Evolutionary conservation across 35 echinoderm and acorn worm genomes (phyloP), one percentile per base, ranked within the genome.

Genomic region (Strongylocentrotus purpuratus): DNA sequence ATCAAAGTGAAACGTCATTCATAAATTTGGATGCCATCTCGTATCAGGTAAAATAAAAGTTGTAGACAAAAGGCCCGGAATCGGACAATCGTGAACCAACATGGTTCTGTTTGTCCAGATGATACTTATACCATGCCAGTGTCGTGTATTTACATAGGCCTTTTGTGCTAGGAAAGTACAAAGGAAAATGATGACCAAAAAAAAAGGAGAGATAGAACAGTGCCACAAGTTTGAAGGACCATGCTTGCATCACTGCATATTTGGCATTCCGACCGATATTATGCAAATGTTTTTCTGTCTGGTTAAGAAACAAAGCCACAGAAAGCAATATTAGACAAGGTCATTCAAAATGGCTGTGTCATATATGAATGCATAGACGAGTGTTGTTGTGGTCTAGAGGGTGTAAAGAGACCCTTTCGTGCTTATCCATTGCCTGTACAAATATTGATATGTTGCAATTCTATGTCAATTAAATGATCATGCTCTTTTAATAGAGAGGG

Each of bases 211-310:
- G 5, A 78, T 78, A 28, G 4, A 78, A 78, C 22, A 2, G 65
- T 7, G 20, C 65, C 14, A 89, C 87, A 89, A 46, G 33, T 89
- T 89, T 46, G 87, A 89, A 89, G 87, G 87, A 45, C 87, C 31
- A 33, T 33, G 87, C 87, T 89, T 89, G 45, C 87, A 89, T 89
- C 87, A 89, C 87, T 89, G 87, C 87, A 46, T 89, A 89, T 89
- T 89, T 89, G 33, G 33, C 32, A 89, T 89, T 89, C 87, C 87
- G 28, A 78, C 20, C 65, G 28, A 78, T n/a, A 78, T 78, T 78
- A 78, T 78, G 65, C 65, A 78, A n/a, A 78, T 78, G 11, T 59
- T 13, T 78, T 78, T n/a, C 2, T 78, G 28, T 78, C 22, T 78
- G 65, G 65, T 78, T 78, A 28, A n/a, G 65, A 78, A 78, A 78